Percentiles rank a stretch among this genome's conserved stretches.
Evolutionary conservation across 1,140 invertebrate species (phyloP).

Genomic region (Popillia japonica): DNA sequence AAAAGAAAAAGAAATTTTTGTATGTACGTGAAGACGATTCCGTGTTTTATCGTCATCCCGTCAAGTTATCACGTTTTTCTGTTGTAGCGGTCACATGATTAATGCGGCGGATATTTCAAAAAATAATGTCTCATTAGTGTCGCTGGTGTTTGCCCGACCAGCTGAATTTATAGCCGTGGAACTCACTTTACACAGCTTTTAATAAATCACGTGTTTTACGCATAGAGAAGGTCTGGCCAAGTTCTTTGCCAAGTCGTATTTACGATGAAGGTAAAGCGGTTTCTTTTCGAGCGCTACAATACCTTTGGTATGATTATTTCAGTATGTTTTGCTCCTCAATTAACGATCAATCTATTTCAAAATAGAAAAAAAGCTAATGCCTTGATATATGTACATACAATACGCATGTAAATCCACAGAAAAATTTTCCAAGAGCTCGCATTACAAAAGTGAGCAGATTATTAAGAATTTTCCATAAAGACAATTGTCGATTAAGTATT

Average conservation of each 20-base stretch:
- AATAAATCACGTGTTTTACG: constrained; percentile 50
- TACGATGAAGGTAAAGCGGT: background rate
- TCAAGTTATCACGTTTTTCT: constrained; percentile 16
- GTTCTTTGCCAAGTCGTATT: background rate
- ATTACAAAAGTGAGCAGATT: no score
- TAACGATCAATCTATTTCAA: no score
- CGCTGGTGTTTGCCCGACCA: constrained; percentile 46
- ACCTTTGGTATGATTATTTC: background rate
- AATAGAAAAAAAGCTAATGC: no score
- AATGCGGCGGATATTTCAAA: constrained; percentile 53
- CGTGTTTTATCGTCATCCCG: background rate
- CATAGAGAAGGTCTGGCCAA: background rate
- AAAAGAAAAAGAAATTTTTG: no score
- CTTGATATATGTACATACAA: no score
- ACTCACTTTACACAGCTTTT: constrained; percentile 51
- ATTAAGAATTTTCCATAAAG: no score
- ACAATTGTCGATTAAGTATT: no score
- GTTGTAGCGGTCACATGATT: constrained; percentile 47
- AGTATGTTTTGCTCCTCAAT: background rate
- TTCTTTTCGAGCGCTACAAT: background rate
- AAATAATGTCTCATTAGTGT: constrained; percentile 58
- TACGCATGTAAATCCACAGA: no score
- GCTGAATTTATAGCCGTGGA: constrained; percentile 51
- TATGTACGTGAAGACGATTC: background rate
- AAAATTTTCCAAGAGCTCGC: no score